These are phyloP conservation scores for Forbesichthys agassizii DNA, from an alignment of 2,113 vertebrate genomes.

Conservation along the genomic window DNA sequence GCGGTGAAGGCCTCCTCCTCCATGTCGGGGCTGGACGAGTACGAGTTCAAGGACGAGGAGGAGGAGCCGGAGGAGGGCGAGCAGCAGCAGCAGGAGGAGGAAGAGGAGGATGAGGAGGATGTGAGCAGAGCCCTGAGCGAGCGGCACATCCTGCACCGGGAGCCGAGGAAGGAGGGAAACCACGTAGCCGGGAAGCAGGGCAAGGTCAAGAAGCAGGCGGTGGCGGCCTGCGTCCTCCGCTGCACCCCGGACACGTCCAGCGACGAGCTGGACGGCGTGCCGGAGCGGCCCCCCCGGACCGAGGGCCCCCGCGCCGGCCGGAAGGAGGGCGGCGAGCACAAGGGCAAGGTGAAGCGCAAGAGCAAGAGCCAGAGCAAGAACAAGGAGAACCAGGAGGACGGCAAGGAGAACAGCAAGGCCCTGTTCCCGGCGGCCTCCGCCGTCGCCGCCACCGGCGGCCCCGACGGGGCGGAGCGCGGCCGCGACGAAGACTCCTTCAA, in stretches of 20 bases:
- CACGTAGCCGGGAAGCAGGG: constrained; percentile 85
- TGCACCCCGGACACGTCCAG: constrained; percentile 93
- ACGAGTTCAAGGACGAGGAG: constrained; percentile 95
- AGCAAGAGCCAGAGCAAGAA: constrained; percentile 96
- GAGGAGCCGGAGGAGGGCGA: constrained; percentile 87
- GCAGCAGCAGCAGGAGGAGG: constrained; percentile 85
- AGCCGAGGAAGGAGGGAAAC: constrained; percentile 83
- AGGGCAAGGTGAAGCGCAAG: constrained; percentile 95
- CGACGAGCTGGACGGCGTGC: constrained; percentile 82
- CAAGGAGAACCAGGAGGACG: constrained; percentile 96
- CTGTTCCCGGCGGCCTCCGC: constrained; percentile 79
- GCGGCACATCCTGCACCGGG: constrained; percentile 88
- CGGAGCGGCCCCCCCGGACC: constrained; percentile 84
- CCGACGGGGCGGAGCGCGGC: constrained; percentile 76
- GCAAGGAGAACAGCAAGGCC: constrained; percentile 90
- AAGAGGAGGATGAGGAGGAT: constrained; percentile 85
- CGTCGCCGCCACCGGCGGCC: constrained; percentile 84
- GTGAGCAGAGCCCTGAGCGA: constrained; percentile 89
- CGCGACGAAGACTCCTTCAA: constrained; percentile 92
- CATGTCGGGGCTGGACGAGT: constrained; percentile 88
- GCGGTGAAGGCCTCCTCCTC: constrained; percentile 83
- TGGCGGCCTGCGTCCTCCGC: constrained; percentile 82
- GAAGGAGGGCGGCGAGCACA: constrained; percentile 88
- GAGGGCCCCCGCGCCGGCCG: constrained; percentile 79
- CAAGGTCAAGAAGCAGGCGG: constrained; percentile 90